Evolutionary conservation across 1,140 invertebrate species (phyloP).

Genomic region (Kradibia gibbosae): DNA sequence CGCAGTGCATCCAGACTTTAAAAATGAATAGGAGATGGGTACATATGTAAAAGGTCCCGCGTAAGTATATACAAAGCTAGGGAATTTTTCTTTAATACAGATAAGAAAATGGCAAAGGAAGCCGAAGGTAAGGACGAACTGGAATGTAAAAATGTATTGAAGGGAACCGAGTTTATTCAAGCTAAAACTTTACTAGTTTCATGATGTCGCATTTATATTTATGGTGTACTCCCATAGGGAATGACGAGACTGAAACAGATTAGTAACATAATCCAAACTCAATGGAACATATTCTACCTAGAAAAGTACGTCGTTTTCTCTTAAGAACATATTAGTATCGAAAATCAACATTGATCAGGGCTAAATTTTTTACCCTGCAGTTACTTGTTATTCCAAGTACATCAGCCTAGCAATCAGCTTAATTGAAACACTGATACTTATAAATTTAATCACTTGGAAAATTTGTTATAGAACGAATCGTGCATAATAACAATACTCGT

Average conservation of each 20-base stretch:
- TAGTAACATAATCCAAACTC: constrained; percentile 1
- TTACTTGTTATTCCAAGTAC: no score
- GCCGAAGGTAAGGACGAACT: constrained; percentile 18
- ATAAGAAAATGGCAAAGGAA: constrained; percentile 6
- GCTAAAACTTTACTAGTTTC: constrained; percentile 43
- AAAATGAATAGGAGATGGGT: background rate
- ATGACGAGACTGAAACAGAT: constrained; percentile 16
- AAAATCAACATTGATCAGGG: background rate
- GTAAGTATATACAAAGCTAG: background rate
- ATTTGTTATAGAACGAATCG: no score
- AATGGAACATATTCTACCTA: background rate
- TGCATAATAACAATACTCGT: no score
- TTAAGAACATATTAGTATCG: background rate
- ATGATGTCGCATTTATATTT: background rate
- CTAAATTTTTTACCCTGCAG: background rate
- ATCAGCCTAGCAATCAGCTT: no score
- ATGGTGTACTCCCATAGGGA: background rate
- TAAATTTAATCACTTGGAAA: no score
- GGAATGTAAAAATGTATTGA: background rate
- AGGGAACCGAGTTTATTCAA: constrained; percentile 54
- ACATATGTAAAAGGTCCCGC: background rate
- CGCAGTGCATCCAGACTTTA: background rate
- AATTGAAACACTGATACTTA: no score
- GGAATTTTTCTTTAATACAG: background rate
- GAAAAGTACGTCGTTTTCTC: background rate